Evolutionary conservation across 2,888 invertebrate species (phyloP).

Genomic region (Lobophora halterata): DNA sequence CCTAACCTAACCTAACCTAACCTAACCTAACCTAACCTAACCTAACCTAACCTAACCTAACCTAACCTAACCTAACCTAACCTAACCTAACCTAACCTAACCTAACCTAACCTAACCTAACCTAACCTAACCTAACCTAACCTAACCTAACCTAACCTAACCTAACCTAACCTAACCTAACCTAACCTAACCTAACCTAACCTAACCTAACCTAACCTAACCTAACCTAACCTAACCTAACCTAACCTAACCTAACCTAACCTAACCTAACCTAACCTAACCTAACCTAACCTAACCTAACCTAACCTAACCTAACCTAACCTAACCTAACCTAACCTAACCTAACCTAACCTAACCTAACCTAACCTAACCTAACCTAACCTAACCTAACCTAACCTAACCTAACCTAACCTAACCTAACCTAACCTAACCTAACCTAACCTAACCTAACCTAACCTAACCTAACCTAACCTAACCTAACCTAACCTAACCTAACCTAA

Average conservation of each 20-base stretch:
- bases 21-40: constrained; percentile 12
- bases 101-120: constrained; percentile 14
- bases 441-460: constrained; percentile 25
- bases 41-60: constrained; percentile 19
- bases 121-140: constrained; percentile 12
- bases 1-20: constrained; percentile 12
- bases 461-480: constrained; percentile 16
- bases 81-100: constrained; percentile 11
- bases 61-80: constrained; percentile 27
- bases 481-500: constrained; percentile 29
- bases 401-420: constrained; percentile 29
- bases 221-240: constrained; percentile 35
- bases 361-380: constrained; percentile 32
- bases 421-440: constrained; percentile 29
- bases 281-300: constrained; percentile 36
- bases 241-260: constrained; percentile 34
- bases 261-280: constrained; percentile 36
- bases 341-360: constrained; percentile 30
- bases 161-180: constrained; percentile 4
- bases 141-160: not conserved
- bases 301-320: constrained; percentile 36
- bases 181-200: constrained; percentile 25
- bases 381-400: constrained; percentile 29
- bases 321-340: constrained; percentile 31
- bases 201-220: constrained; percentile 25